Conservation (phyloP, 2,113 vertebrate genomes). For the Cavia porcellus region DNA sequence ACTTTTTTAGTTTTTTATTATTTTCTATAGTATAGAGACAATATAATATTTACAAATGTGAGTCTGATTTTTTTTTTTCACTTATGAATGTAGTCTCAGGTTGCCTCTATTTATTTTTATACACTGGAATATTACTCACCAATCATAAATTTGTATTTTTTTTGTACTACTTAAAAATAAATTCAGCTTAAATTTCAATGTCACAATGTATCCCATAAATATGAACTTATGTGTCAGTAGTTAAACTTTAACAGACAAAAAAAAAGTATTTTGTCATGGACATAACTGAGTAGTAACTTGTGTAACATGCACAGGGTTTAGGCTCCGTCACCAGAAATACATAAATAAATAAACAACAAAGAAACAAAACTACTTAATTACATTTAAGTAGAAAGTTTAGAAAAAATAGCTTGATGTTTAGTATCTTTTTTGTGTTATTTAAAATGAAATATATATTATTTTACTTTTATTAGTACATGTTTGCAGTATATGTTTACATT, state of each 20-base stretch:
- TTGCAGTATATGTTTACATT: neutral
- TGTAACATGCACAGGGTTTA: neutral
- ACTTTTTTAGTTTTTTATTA: too few relatives aligned
- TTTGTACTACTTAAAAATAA: neutral
- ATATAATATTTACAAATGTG: too few relatives aligned
- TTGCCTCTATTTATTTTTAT: too few relatives aligned
- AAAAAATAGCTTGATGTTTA: neutral
- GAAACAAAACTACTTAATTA: neutral
- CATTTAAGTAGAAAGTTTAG: neutral
- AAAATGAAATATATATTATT: neutral
- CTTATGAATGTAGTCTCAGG: too few relatives aligned
- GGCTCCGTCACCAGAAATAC: neutral
- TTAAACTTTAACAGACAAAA: neutral
- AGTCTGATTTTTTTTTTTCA: too few relatives aligned
- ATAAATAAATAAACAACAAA: neutral
- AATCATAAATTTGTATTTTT: neutral
- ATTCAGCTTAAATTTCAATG: neutral
- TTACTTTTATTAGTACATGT: neutral
- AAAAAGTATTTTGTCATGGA: too few relatives aligned
- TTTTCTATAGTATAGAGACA: too few relatives aligned
- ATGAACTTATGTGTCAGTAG: neutral
- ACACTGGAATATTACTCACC: too few relatives aligned
- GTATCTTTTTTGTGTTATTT: neutral
- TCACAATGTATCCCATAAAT: neutral
- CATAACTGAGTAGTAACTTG: neutral